Percentiles rank a stretch among this genome's conserved stretches.
phyloP scores from a whole-genome alignment of 2,113 vertebrate genomes.

The Corythornis madagascariensis region DNA sequence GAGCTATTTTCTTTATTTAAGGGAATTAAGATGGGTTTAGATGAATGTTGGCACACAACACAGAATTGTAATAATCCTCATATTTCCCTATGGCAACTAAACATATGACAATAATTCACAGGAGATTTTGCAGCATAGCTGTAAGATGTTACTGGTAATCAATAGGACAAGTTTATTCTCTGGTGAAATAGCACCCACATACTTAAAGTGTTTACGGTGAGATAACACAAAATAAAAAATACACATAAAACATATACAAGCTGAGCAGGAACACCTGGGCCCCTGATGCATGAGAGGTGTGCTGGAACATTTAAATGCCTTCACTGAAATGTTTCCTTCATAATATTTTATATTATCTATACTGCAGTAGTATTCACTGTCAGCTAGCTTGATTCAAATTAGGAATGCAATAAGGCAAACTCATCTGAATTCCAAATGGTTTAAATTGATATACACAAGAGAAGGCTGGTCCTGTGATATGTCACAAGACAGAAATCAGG shows the following conservation, averaged over 20 bases:
- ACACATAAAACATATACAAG: neutral
- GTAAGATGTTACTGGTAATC: neutral
- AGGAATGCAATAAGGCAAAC: constrained; percentile 45
- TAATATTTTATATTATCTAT: neutral
- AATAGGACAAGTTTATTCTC: neutral
- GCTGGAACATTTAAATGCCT: neutral
- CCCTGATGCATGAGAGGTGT: neutral
- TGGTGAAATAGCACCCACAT: neutral
- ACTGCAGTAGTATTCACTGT: neutral
- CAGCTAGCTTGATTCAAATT: constrained; percentile 32
- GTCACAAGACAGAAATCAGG: constrained; percentile 10
- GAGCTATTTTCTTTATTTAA: neutral
- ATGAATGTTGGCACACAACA: neutral
- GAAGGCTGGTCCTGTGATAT: neutral
- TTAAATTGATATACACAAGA: constrained; percentile 42
- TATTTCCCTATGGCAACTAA: neutral
- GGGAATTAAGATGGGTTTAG: neutral
- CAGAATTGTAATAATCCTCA: neutral
- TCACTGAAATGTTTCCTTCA: neutral
- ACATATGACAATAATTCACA: neutral
- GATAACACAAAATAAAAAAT: constrained; percentile 6
- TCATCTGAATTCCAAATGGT: constrained; percentile 59
- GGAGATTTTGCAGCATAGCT: neutral
- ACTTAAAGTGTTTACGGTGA: neutral
- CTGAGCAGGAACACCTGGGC: constrained; percentile 3